Base-by-base conservation (phyloP, 2,888 invertebrate species). In the Norana najaformis region DNA sequence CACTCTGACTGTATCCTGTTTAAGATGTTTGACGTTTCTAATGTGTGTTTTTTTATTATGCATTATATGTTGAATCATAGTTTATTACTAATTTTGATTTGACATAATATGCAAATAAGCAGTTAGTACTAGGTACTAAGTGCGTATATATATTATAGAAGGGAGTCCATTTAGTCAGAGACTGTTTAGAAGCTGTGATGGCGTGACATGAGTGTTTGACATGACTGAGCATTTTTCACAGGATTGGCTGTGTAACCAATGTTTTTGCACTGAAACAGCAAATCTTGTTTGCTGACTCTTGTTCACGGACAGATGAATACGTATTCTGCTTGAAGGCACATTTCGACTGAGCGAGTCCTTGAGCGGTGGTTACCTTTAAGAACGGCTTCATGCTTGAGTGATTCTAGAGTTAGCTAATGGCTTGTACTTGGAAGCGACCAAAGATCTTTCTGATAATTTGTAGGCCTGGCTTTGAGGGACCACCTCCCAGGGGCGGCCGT, bases 401-500 rank as follows among this genome's bases (percentile, higher is more conserved):
- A 8, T n/a, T 69, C 3, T 69, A n/a, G n/a, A 69, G 69, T 5
- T n/a, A 69, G 16, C 69, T n/a, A 5, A 8, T 69, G 1, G n/a
- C 13, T 3, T n/a, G 8, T 69, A n/a, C 53, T 53, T 53, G 18
- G 47, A 47, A 47, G 47, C 18, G 47, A 47, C 14, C 16, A 18
- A 47, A 47, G 3, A 13, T 53, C 53, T 53, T 53, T 53, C 53
- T 53, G n/a, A 30, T 13, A 69, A n/a, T 23, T 16, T 16, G 5
- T 88, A 90, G 90, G 89, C 90, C 90, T n/a, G 90, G 53, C 37
- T 90, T 82, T 39, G 89, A 90, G 35, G 89, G 82, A 35, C 83
- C 47, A 18, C 41, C 38, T n/a, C 39, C 88, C 23, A 88, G 88
- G 37, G 88, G 83, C 35, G 89, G 83, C 38, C 83, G 90, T 23